A percentile compares a stretch with the other conserved stretches of the same genome.
Conservation (phyloP, 2,113 vertebrate genomes). For the Cinclus mexicanus region DNA sequence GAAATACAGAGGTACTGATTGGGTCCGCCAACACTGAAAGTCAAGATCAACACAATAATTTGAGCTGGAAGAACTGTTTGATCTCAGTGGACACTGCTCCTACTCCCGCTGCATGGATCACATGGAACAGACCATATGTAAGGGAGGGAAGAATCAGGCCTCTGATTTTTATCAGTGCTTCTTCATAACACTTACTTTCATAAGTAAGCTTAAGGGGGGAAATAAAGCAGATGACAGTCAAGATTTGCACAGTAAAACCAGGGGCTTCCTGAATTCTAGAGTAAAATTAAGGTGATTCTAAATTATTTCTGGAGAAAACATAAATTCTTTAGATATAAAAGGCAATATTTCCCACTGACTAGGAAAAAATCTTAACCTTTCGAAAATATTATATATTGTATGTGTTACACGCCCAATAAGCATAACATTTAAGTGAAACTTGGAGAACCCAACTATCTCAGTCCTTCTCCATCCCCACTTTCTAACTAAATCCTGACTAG, state of each 20-base stretch:
- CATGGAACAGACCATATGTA: not conserved
- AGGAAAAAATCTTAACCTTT: slow-evolving; percentile 15
- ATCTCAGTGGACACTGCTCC: not conserved
- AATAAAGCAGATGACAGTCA: not conserved
- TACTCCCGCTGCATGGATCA: not conserved
- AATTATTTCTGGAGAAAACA: slow-evolving; percentile 27
- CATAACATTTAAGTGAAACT: not conserved
- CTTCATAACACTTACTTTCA: not conserved
- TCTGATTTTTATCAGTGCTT: not conserved
- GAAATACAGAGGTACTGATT: not conserved
- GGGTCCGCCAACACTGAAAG: not conserved
- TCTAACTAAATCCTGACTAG: slow-evolving; percentile 41
- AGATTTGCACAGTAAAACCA: not conserved
- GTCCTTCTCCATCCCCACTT: not conserved
- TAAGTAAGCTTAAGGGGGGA: not conserved
- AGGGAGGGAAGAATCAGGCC: not conserved
- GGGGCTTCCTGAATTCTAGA: not conserved
- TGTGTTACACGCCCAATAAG: not conserved
- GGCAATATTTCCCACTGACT: not conserved
- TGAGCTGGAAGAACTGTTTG: not conserved
- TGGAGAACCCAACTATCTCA: not conserved
- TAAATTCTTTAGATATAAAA: not conserved
- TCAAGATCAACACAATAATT: not conserved
- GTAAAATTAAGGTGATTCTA: slow-evolving; percentile 6
- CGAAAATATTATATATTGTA: not conserved